Percentiles rank a stretch among this genome's conserved stretches.
These are phyloP conservation scores for Haliaeetus leucogaster DNA, from an alignment of 2,113 vertebrate species.

Conservation along the genomic window DNA sequence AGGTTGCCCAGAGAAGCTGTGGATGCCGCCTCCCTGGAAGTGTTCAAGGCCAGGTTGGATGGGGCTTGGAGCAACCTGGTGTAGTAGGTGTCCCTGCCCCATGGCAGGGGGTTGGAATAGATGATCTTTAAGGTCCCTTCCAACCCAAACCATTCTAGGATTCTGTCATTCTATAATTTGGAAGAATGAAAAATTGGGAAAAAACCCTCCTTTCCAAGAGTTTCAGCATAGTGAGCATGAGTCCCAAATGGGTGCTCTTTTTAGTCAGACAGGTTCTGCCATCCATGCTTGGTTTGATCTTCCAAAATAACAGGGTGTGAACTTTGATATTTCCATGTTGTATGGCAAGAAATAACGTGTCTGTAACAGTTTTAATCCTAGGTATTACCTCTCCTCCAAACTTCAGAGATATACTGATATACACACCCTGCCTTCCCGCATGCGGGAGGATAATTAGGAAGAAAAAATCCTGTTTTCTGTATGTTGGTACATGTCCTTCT, in stretches of 20 bases:
- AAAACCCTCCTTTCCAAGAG: not conserved
- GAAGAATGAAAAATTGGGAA: not conserved
- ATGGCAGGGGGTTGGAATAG: too few species aligned
- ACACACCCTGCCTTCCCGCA: constrained; percentile 19
- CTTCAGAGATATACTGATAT: constrained; percentile 52
- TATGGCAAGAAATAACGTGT: constrained; percentile 58
- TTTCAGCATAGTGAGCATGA: accelerated
- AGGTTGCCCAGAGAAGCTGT: too few species aligned
- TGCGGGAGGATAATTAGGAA: constrained; percentile 5
- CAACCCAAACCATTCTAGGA: too few species aligned
- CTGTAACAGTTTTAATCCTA: constrained; percentile 50
- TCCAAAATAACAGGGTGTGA: constrained; percentile 55
- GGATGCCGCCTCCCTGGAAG: accelerated
- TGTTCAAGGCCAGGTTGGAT: too few species aligned
- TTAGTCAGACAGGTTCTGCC: constrained; percentile 36
- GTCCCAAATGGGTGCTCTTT: not conserved
- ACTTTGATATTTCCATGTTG: constrained; percentile 28
- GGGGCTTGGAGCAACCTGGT: too few species aligned
- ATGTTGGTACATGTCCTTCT: constrained; percentile 25
- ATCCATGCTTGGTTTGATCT: not conserved
- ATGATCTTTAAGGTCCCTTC: too few species aligned
- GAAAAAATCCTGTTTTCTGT: constrained; percentile 9
- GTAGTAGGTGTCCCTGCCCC: too few species aligned
- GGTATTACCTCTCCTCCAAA: constrained; percentile 28
- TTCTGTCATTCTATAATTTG: not conserved